A percentile compares a stretch with the other conserved stretches of the same genome.
phyloP scores from a whole-genome alignment of 2,888 invertebrate genomes.

The Leptinotarsa peninsularis region DNA sequence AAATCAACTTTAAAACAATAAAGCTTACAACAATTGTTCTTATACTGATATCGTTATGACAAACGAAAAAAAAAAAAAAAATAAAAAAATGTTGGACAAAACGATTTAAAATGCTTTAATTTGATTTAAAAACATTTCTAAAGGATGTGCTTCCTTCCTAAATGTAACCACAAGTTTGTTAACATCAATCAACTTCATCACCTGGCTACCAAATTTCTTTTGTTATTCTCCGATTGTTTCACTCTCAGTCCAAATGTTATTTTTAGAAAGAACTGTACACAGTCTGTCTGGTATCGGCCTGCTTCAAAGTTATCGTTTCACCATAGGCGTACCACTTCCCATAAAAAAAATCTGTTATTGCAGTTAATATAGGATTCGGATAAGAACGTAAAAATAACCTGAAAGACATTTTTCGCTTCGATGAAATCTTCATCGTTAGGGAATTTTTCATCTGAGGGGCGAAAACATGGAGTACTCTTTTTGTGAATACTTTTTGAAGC shows the following conservation, averaged over 20 bases:
- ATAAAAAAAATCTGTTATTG: background rate
- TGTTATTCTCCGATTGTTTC: conserved; percentile 25
- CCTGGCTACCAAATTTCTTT: conserved; percentile 28
- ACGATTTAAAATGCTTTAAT: background rate
- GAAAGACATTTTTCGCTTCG: too few species aligned
- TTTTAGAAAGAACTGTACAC: conserved; percentile 44
- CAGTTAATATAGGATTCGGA: too few species aligned
- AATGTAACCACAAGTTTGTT: conserved; percentile 9
- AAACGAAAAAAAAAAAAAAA: background rate
- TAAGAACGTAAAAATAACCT: too few species aligned
- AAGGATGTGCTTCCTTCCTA: conserved; percentile 4
- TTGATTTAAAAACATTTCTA: background rate
- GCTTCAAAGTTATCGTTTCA: conserved; percentile 40
- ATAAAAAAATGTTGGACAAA: background rate
- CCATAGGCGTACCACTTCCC: conserved; percentile 16
- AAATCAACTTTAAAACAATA: too few species aligned
- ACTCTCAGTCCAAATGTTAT: conserved; percentile 30
- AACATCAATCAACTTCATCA: conserved; percentile 19
- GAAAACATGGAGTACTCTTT: too few species aligned
- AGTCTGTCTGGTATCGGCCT: conserved; percentile 37
- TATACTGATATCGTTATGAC: too few species aligned
- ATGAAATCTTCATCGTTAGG: too few species aligned
- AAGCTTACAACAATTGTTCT: too few species aligned
- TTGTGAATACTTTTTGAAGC: too few species aligned
- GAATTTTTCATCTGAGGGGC: too few species aligned